These are phyloP conservation scores for Philopedon plagiatum DNA, from an alignment of 2,888 invertebrate species.

Conservation along the genomic window DNA sequence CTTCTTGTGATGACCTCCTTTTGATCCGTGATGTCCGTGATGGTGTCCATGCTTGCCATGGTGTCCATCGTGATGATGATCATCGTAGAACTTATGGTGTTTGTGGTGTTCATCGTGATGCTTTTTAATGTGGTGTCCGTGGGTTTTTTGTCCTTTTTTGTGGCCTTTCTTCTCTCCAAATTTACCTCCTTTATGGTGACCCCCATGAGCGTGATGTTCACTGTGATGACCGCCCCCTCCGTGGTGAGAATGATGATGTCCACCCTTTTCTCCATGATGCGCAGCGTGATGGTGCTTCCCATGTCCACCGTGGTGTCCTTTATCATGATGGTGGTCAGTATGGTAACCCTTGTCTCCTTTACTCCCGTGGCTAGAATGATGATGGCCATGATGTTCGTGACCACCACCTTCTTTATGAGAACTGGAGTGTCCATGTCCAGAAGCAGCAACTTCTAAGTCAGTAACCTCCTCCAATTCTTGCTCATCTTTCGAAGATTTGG, in stretches of 20 bases:
- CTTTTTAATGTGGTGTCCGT: conserved; percentile 87
- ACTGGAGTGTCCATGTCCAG: conserved; percentile 58
- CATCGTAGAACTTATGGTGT: conserved; percentile 91
- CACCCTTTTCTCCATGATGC: conserved; percentile 83
- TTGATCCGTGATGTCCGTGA: conserved; percentile 83
- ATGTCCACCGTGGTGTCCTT: conserved; percentile 81
- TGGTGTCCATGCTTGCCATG: conserved; percentile 87
- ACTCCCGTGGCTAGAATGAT: conserved; percentile 75
- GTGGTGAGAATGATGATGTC: conserved; percentile 85
- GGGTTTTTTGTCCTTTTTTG: conserved; percentile 85
- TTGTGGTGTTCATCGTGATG: conserved; percentile 91
- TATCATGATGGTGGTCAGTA: conserved; percentile 71
- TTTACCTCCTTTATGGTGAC: conserved; percentile 84
- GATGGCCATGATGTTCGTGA: conserved; percentile 77
- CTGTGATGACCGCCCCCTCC: conserved; percentile 82
- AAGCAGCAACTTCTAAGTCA: conserved; percentile 65
- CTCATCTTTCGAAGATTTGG: conserved; percentile 50
- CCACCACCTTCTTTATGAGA: conserved; percentile 77
- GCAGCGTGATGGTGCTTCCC: conserved; percentile 84
- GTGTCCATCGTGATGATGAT: conserved; percentile 87
- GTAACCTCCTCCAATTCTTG: conserved; percentile 52
- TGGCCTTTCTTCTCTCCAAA: conserved; percentile 86
- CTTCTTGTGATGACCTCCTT: conserved; percentile 85
- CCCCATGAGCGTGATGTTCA: conserved; percentile 82
- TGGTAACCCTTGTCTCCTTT: conserved; percentile 83